Conservation (phyloP, 2,797 vertebrate species). For the Cirrhinus mrigala region DNA sequence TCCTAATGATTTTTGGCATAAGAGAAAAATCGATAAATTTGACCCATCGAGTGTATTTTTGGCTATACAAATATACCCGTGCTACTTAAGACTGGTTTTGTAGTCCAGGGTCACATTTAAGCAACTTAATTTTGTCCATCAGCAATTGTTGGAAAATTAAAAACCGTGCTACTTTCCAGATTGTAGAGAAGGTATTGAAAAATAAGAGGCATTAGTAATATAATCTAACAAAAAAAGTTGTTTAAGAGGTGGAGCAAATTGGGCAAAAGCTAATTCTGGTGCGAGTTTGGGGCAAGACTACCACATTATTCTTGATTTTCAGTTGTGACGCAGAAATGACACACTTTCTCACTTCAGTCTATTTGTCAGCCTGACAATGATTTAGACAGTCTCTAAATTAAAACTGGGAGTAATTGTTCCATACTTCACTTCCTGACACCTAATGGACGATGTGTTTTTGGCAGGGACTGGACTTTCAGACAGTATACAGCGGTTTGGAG, state of each 20-base stretch:
- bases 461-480: constrained; percentile 94
- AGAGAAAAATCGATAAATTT: too few species aligned
- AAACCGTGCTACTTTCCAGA: background rate
- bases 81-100: too few species aligned
- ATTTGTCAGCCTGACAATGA: background rate
- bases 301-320: background rate
- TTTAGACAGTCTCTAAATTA: background rate
- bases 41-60: too few species aligned
- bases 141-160: background rate
- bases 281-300: background rate
- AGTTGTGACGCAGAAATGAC: background rate
- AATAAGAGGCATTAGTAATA: background rate
- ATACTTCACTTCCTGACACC: background rate
- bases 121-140: background rate
- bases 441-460: constrained; percentile 41
- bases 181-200: background rate
- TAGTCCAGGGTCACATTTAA: background rate
- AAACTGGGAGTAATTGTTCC: background rate
- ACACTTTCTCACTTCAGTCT: background rate
- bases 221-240: background rate
- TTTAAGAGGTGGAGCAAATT: too few species aligned
- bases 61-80: too few species aligned
- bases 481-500: constrained; percentile 97
- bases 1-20: too few species aligned
- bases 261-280: too few species aligned